Conservation (phyloP, 1,140 invertebrate species). For the Hormaphis cornu region DNA sequence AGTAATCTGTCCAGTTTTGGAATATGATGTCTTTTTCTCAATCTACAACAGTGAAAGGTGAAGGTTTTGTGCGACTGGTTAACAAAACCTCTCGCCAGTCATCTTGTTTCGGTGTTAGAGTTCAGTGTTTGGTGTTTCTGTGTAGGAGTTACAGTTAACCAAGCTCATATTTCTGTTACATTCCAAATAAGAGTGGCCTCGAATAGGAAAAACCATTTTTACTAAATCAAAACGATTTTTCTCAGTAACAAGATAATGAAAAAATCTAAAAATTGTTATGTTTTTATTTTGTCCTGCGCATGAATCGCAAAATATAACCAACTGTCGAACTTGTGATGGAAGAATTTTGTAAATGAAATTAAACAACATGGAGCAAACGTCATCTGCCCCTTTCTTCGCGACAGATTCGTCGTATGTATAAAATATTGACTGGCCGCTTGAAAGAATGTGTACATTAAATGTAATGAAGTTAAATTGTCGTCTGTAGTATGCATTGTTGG, state of each 20-base stretch:
- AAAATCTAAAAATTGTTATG: slow-evolving; percentile 29
- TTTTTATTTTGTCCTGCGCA: slow-evolving; percentile 36
- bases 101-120: too few species aligned
- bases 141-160: slow-evolving; percentile 33
- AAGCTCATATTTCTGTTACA: slow-evolving; percentile 34
- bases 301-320: slow-evolving; percentile 36
- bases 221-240: slow-evolving; percentile 31
- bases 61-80: slow-evolving; percentile 31
- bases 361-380: slow-evolving; percentile 29
- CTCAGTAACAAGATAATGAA: slow-evolving; percentile 36
- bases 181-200: slow-evolving; percentile 36
- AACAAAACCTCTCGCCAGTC: slow-evolving; percentile 30
- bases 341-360: slow-evolving; percentile 33
- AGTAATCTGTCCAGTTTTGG: slow-evolving; percentile 9
- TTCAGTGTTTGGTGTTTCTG: slow-evolving; percentile 29
- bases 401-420: slow-evolving; percentile 33
- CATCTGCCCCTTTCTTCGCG: slow-evolving; percentile 30
- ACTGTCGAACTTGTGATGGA: slow-evolving; percentile 5
- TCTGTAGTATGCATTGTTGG: slow-evolving; percentile 15
- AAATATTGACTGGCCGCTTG: slow-evolving; percentile 8
- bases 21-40: slow-evolving; percentile 27
- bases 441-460: slow-evolving; percentile 24
- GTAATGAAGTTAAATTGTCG: slow-evolving; percentile 24
- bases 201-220: slow-evolving; percentile 35
- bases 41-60: slow-evolving; percentile 33